phyloP scores from a whole-genome alignment of 2,888 invertebrate genomes.

The Oscheius sp. region DNA sequence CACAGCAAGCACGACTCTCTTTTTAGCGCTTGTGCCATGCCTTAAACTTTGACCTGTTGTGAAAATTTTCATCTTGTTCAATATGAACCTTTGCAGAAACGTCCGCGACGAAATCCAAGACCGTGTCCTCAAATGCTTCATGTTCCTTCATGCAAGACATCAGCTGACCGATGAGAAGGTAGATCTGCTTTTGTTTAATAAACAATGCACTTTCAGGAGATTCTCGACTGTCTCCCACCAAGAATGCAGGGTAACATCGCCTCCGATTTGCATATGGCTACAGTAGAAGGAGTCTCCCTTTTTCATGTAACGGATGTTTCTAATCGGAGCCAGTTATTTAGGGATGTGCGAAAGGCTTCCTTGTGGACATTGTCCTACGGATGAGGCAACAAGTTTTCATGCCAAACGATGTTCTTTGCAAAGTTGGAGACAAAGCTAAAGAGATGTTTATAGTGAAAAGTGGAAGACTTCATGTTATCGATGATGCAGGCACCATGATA shows the following conservation, averaged over 20 bases:
- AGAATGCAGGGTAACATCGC: constrained; percentile 66
- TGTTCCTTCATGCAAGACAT: constrained; percentile 61
- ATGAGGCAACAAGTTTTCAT: constrained; percentile 68
- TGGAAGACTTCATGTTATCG: constrained; percentile 56
- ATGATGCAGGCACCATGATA: constrained; percentile 41
- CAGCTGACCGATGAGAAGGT: constrained; percentile 57
- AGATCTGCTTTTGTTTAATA: background rate
- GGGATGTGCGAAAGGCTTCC: constrained; percentile 62
- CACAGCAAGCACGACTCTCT: background rate
- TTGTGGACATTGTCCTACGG: constrained; percentile 66
- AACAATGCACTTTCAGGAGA: constrained; percentile 48
- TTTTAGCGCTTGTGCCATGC: background rate
- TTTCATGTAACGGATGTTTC: constrained; percentile 41
- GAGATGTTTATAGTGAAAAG: constrained; percentile 69
- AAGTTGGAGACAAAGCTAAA: constrained; percentile 61
- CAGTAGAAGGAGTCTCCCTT: constrained; percentile 54
- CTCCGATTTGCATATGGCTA: constrained; percentile 66
- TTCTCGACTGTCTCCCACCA: constrained; percentile 63
- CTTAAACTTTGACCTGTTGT: too few relatives aligned
- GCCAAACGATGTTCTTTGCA: constrained; percentile 67
- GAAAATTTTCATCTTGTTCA: too few relatives aligned
- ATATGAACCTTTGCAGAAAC: constrained; percentile 46
- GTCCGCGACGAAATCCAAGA: constrained; percentile 63
- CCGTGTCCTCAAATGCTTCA: constrained; percentile 64
- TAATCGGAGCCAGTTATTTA: background rate